A percentile compares a stretch with the other conserved stretches of the same genome.
Evolutionary conservation across 2,113 vertebrate species (phyloP).

Genomic region (Vombatus ursinus): DNA sequence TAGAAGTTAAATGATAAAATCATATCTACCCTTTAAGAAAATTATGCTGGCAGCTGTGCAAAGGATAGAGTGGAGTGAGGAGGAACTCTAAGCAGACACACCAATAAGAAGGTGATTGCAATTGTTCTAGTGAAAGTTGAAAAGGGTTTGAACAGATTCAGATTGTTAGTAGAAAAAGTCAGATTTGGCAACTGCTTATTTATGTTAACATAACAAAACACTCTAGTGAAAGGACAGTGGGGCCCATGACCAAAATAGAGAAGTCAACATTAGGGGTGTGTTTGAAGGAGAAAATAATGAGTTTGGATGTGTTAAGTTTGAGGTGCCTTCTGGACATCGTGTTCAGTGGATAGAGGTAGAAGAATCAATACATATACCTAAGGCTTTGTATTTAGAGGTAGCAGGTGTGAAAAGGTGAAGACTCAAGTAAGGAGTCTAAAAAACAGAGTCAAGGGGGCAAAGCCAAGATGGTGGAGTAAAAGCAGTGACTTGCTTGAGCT

Average conservation of each 20-base stretch:
- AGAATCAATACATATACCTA: background rate
- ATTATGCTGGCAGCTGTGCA: background rate
- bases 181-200: background rate
- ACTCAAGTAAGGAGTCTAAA: background rate
- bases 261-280: background rate
- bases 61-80: background rate
- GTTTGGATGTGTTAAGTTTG: background rate
- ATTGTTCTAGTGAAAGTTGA: background rate
- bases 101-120: background rate
- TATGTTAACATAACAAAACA: background rate
- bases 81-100: background rate
- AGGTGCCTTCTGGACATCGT: background rate
- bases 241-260: background rate
- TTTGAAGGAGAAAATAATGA: background rate
- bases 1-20: background rate
- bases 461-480: too few relatives aligned
- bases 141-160: background rate
- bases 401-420: background rate
- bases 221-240: background rate
- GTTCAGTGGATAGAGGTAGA: background rate
- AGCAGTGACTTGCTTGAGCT: too few relatives aligned
- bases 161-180: background rate
- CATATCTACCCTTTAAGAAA: background rate
- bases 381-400: too few relatives aligned
- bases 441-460: background rate